phyloP scores from a whole-genome alignment of 2,888 invertebrate genomes.

The Lasioglossum malachurum region DNA sequence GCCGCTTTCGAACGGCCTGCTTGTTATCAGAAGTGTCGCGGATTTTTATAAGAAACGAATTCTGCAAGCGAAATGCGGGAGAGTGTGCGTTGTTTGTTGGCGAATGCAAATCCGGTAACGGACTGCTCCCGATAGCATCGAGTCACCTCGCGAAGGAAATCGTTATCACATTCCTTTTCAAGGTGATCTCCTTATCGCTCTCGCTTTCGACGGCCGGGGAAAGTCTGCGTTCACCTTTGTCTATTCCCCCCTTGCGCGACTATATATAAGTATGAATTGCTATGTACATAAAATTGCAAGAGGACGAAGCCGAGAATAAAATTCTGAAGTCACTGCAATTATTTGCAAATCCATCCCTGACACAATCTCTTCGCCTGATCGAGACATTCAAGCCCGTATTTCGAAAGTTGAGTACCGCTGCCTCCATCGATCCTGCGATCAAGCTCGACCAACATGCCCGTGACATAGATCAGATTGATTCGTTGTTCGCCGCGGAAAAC shows the following conservation, averaged over 20 bases:
- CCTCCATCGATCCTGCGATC: constrained; percentile 22
- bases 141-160: constrained; percentile 19
- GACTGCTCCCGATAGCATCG: constrained; percentile 44
- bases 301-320: constrained; percentile 12
- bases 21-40: neutral
- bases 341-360: neutral
- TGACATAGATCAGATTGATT: constrained; percentile 50
- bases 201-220: constrained; percentile 39
- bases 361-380: neutral
- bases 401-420: constrained; percentile 19
- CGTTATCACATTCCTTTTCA: constrained; percentile 50
- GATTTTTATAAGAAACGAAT: neutral
- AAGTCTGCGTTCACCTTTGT: constrained; percentile 23
- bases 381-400: too few relatives aligned
- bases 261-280: neutral
- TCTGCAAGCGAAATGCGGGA: neutral
- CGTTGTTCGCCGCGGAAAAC: constrained; percentile 25
- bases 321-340: constrained; percentile 15
- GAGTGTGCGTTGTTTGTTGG: constrained; percentile 9
- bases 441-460: constrained; percentile 29
- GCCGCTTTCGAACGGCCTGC: neutral
- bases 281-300: constrained; percentile 11
- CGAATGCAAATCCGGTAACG: constrained; percentile 37
- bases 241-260: neutral
- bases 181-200: constrained; percentile 55